A percentile compares a stretch with the other conserved stretches of the same genome.
These are phyloP conservation scores for Pegoplata infirma DNA, from an alignment of 2,888 invertebrate genomes.

Conservation along the genomic window DNA sequence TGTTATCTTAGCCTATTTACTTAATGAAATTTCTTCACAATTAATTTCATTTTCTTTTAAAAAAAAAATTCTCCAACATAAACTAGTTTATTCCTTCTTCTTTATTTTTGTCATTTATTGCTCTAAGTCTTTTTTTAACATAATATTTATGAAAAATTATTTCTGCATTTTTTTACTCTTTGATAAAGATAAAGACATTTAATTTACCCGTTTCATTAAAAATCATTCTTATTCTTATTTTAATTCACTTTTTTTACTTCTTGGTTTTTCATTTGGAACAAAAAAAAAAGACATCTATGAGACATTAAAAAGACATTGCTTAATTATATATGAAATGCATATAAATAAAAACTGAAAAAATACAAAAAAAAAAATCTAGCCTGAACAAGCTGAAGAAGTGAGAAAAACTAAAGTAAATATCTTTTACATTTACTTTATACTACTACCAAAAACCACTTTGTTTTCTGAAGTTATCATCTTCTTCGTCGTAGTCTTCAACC, in stretches of 20 bases:
- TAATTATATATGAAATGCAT: slow-evolving; percentile 38
- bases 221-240: neutral
- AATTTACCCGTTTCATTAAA: slow-evolving; percentile 12
- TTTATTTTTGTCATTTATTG: neutral
- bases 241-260: neutral
- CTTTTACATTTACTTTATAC: neutral
- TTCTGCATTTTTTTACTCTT: neutral
- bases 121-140: neutral
- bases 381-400: neutral
- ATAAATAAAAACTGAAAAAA: neutral
- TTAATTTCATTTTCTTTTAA: no score
- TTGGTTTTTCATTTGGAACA: neutral
- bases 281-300: slow-evolving; percentile 30
- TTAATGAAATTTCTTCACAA: no score
- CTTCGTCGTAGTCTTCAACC: no score
- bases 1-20: no score
- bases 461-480: neutral
- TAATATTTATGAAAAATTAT: slow-evolving; percentile 1
- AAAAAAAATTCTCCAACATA: no score
- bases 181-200: slow-evolving; percentile 20
- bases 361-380: no score
- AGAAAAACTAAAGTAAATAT: neutral
- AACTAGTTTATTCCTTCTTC: neutral
- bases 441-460: neutral
- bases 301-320: slow-evolving; percentile 49